Evolutionary conservation across 2,113 vertebrate species (phyloP), one percentile per base, ranked within the genome.

Genomic region (Larimichthys polyactis): DNA sequence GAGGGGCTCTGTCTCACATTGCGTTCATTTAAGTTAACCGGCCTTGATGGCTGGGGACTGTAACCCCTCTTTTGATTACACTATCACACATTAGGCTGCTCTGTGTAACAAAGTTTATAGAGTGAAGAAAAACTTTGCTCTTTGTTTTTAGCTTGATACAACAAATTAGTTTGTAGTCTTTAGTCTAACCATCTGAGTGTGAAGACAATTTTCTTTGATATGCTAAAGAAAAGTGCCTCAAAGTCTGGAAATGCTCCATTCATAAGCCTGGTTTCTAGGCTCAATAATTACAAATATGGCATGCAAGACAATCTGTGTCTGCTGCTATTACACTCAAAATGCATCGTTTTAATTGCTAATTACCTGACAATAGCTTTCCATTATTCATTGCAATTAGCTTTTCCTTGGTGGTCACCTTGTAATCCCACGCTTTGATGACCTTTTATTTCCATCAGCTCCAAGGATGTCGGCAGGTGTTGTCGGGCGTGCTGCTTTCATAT

Each of bases 401-500:
- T 93, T 91, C 86, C 88, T 93, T 90, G 83, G 85, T 92, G 90
- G 90, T 94, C 92, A 92, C 89, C 90, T 94, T 91, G 89, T 94
- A 93, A 93, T 93, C 82, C 84, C 76, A 58, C 55, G 88, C 90
- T 95, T 94, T 95, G 90, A 95, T 95, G 88, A 95, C 91, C 92
- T 93, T 94, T 93, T 91, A 92, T 92, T 93, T 93, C 86, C 80
- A 93, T 90, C 89, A 89, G 90, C 82, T 91, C 85, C 93, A 95
- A 95, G 94, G 93, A 94, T 95, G 91, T 94, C 78, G 84, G 91
- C 93, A 94, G 93, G 92, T 94, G 90, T 92, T 92, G 77, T 79
- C 51, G 66, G 85, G 82, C 54, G 68, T 22, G 4, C 71, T 48
- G 87, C 93, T 95, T 95, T 95, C 89, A 95, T 96, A 93, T 95